These are phyloP conservation scores for Pseudotriccus pelzelni DNA, from an alignment of 2,797 vertebrate genomes.

Conservation along the genomic window DNA sequence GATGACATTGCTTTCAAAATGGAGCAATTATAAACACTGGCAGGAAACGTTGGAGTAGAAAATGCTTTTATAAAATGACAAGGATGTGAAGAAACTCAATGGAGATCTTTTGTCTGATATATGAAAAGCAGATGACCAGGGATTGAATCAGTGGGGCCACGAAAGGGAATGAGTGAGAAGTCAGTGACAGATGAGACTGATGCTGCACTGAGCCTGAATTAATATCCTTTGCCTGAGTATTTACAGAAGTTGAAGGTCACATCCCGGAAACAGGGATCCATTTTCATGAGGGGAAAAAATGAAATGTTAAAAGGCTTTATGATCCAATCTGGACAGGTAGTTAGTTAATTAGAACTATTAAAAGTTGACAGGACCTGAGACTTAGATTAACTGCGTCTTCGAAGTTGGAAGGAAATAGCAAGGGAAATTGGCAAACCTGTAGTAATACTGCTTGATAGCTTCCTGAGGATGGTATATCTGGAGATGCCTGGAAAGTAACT, in stretches of 20 bases:
- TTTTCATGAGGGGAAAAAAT: conserved; percentile 71
- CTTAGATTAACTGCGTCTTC: conserved; percentile 68
- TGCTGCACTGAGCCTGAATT: conserved; percentile 7
- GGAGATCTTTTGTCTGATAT: conserved; percentile 40
- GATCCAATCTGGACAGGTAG: conserved; percentile 66
- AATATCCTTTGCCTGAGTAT: conserved; percentile 58
- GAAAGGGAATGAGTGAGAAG: conserved; percentile 39
- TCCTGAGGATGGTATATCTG: not conserved
- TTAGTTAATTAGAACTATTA: conserved; percentile 78
- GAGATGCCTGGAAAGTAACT: not conserved
- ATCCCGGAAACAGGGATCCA: conserved; percentile 61
- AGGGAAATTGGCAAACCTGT: conserved; percentile 67
- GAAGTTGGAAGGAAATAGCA: conserved; percentile 56
- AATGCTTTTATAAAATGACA: conserved; percentile 51
- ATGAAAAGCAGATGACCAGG: conserved; percentile 44
- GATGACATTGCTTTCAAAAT: conserved; percentile 22
- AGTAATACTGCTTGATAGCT: conserved; percentile 41
- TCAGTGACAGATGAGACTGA: conserved; percentile 57
- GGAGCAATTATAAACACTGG: conserved; percentile 58
- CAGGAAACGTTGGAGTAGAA: conserved; percentile 35
- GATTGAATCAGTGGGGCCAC: conserved; percentile 15
- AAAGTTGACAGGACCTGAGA: conserved; percentile 70
- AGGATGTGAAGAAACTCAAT: conserved; percentile 49
- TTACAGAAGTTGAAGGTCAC: conserved; percentile 71
- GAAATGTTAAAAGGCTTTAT: conserved; percentile 76